Evolutionary conservation across 2,888 invertebrate genomes (phyloP).

Genomic region (Parelbella ahira): DNA sequence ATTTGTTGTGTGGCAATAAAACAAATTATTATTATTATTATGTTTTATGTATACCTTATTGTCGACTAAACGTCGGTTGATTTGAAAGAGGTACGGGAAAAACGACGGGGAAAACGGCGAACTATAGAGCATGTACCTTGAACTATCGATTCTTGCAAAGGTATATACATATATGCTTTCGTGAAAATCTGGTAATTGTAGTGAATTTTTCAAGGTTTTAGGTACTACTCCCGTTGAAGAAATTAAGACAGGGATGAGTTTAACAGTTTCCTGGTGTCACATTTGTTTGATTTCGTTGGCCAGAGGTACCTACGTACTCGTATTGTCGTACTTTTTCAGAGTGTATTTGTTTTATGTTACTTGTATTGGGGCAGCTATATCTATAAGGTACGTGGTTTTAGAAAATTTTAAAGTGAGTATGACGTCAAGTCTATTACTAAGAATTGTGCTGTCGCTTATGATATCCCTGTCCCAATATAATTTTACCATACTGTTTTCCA

Average conservation of each 20-base stretch:
- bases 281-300: constrained; percentile 9
- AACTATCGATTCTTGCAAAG: constrained; percentile 6
- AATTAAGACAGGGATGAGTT: constrained; percentile 2
- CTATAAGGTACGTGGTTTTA: constrained; percentile 7
- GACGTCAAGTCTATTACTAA: constrained; percentile 14
- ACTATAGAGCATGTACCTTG: constrained; percentile 4
- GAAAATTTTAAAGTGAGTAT: constrained; percentile 6
- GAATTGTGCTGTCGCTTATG: constrained; percentile 7
- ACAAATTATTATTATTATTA: no score
- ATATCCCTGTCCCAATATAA: constrained; percentile 11
- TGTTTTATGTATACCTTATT: no score
- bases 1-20: no score
- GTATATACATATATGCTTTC: constrained; percentile 4
- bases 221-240: background rate
- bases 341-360: constrained; percentile 4
- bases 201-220: background rate
- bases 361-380: constrained; percentile 10
- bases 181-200: background rate
- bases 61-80: no score
- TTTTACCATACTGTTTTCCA: constrained; percentile 7
- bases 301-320: constrained; percentile 1
- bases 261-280: constrained; percentile 1
- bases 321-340: constrained; percentile 14
- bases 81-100: no score
- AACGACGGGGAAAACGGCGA: no score